Evolutionary conservation across 2,888 invertebrate species (phyloP).

Genomic region (Noctuana brunneofusca): DNA sequence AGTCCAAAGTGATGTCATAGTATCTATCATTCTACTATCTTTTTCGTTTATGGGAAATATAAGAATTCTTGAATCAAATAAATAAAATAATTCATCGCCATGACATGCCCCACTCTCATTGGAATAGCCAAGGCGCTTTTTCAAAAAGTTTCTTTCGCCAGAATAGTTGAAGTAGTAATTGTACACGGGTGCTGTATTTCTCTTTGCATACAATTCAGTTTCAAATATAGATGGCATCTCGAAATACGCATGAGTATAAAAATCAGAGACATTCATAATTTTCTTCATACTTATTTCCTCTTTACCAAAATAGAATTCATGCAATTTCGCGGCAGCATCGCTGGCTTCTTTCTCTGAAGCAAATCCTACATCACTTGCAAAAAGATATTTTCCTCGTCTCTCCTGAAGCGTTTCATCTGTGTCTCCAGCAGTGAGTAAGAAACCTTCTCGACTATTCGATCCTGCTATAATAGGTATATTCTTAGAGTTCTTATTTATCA

Average conservation of each 20-base stretch:
- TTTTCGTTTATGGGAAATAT: constrained; percentile 54
- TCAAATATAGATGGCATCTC: constrained; percentile 67
- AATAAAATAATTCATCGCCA: constrained; percentile 69
- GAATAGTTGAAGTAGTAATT: constrained; percentile 68
- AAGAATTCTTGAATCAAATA: constrained; percentile 60
- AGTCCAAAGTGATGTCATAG: constrained; percentile 68
- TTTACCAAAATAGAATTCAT: constrained; percentile 71
- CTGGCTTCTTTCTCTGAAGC: constrained; percentile 55
- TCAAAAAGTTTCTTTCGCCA: constrained; percentile 65
- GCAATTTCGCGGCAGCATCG: constrained; percentile 51
- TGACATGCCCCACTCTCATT: constrained; percentile 63
- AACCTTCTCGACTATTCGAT: constrained; percentile 65
- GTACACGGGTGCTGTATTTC: constrained; percentile 52
- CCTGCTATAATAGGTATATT: constrained; percentile 50
- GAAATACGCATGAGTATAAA: constrained; percentile 71
- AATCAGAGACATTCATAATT: constrained; percentile 58
- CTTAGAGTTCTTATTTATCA: constrained; percentile 55
- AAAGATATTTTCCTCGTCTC: constrained; percentile 59
- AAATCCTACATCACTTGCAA: constrained; percentile 69
- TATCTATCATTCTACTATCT: constrained; percentile 58
- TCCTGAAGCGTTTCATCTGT: constrained; percentile 50
- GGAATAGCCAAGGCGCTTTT: constrained; percentile 50
- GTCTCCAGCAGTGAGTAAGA: constrained; percentile 51
- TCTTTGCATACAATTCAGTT: constrained; percentile 48
- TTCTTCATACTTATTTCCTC: constrained; percentile 66